Conservation (phyloP, 2,888 invertebrate genomes). For the Helleia helle region DNA sequence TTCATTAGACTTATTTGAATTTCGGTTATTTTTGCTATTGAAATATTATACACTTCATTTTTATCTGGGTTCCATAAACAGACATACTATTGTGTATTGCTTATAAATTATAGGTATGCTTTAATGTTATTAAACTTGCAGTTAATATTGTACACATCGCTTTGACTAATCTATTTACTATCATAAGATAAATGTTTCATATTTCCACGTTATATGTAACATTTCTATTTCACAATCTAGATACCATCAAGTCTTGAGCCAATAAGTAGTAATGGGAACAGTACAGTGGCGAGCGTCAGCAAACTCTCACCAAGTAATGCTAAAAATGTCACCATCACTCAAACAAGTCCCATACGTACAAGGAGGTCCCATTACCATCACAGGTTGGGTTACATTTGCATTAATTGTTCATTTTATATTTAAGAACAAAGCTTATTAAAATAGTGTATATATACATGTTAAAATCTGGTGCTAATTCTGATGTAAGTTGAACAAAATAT, state of each 20-base stretch:
- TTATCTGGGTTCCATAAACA: no score
- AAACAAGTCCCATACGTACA: conserved; percentile 65
- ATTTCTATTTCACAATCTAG: conserved; percentile 24
- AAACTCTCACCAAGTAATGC: conserved; percentile 61
- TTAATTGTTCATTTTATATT: neutral
- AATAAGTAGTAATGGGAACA: conserved; percentile 63
- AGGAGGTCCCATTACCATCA: conserved; percentile 66
- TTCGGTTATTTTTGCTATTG: no score
- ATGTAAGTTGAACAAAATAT: no score
- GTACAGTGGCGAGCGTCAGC: conserved; percentile 50
- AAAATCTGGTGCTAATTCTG: no score
- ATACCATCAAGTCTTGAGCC: conserved; percentile 46
- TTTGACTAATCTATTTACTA: neutral
- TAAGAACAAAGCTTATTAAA: no score
- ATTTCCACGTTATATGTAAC: neutral
- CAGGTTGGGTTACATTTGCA: conserved; percentile 32
- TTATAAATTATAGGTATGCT: no score
- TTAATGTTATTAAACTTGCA: no score
- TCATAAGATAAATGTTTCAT: neutral
- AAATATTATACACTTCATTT: no score
- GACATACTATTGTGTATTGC: no score
- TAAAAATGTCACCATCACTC: conserved; percentile 56
- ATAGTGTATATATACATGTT: no score
- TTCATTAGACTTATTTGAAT: no score
- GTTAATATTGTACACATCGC: neutral